A percentile compares a stretch with the other conserved stretches of the same genome.
Conservation (phyloP, 2,113 vertebrate species). For the Forbesichthys agassizii region DNA sequence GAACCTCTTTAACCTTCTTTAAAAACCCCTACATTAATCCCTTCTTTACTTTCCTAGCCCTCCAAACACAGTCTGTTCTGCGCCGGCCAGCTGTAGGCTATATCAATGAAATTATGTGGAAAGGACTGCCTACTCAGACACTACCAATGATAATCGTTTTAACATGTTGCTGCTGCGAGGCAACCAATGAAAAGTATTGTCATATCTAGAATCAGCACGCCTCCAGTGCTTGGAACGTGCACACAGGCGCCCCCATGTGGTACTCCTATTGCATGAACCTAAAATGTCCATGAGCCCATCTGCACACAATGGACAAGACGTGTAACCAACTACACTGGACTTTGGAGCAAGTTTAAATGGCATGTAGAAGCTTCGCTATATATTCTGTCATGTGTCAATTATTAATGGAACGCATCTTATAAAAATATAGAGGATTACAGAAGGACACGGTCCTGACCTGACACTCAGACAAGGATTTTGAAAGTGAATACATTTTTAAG, state of each 20-base stretch:
- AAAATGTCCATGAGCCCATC: constrained; percentile 24
- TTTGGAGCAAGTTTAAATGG: constrained; percentile 41
- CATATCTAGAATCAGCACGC: constrained; percentile 2
- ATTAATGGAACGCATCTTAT: constrained; percentile 36
- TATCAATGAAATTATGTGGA: constrained; percentile 47
- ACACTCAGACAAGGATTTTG: neutral
- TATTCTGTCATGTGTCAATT: constrained; percentile 44
- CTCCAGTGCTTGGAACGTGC: constrained; percentile 22
- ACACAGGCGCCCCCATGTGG: constrained; percentile 54
- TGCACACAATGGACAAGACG: constrained; percentile 34
- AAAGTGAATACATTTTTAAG: constrained; percentile 33
- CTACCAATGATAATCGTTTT: constrained; percentile 27
- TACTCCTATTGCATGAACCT: neutral
- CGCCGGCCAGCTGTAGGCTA: constrained; percentile 48
- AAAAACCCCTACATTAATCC: constrained; percentile 54
- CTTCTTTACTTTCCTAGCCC: constrained; percentile 52
- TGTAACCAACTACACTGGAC: constrained; percentile 24
- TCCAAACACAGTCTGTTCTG: constrained; percentile 37
- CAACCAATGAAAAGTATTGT: constrained; percentile 49
- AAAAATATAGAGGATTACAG: constrained; percentile 42
- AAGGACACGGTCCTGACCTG: neutral
- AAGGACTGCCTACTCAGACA: constrained; percentile 36
- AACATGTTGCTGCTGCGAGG: fast-evolving
- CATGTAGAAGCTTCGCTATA: neutral
- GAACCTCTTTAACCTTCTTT: constrained; percentile 34